A percentile compares a stretch with the other conserved stretches of the same genome.
phyloP scores from a whole-genome alignment of 2,797 vertebrate genomes.

The Babyrousa celebensis region DNA sequence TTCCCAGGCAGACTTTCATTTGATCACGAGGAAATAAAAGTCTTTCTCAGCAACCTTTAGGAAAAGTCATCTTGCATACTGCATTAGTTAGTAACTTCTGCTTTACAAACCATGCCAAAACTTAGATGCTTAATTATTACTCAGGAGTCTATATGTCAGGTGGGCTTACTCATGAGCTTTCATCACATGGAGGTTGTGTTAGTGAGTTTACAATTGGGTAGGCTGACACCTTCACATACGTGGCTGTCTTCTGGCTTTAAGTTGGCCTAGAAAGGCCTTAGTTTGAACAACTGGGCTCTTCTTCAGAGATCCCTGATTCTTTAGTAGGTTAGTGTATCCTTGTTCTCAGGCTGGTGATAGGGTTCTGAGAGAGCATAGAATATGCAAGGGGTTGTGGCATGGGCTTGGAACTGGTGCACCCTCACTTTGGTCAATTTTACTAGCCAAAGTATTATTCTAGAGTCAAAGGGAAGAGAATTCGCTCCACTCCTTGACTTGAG shows the following conservation, averaged over 20 bases:
- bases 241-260: neutral
- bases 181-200: neutral
- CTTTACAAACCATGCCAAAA: neutral
- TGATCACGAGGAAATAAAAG: constrained; percentile 47
- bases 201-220: neutral
- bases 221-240: neutral
- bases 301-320: neutral
- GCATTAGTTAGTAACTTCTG: neutral
- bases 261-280: neutral
- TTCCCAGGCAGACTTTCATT: constrained; percentile 25
- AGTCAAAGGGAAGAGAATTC: neutral
- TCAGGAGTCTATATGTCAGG: neutral
- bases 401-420: neutral
- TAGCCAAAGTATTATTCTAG: neutral
- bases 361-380: neutral
- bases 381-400: neutral
- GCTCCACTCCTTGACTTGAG: neutral
- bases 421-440: neutral
- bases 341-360: neutral
- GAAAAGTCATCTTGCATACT: neutral
- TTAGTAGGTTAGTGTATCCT: neutral
- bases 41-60: neutral
- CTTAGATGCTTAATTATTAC: constrained; percentile 49
- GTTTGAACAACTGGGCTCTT: neutral
- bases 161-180: neutral